Base-by-base conservation (phyloP, 2,113 vertebrate species). In the Seriola rivoliana region DNA sequence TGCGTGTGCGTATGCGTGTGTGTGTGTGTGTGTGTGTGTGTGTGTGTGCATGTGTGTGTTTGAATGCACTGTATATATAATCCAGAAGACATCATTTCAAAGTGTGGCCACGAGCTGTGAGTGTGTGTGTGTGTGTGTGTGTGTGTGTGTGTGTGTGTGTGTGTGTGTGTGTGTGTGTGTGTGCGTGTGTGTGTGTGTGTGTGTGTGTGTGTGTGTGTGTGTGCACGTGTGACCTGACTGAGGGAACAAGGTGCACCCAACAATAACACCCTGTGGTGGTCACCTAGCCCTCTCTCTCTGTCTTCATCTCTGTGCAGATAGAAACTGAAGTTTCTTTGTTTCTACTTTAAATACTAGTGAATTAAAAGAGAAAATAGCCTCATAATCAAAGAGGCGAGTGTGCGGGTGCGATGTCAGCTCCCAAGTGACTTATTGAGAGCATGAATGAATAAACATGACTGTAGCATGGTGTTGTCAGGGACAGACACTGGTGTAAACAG, bases 361-460 rank as follows among this genome's bases (percentile, higher is more conserved):
- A 59, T 46, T 40, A 5, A 34, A 58, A 34, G 21, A 11, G 72
- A 81, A 73, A 81, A 55, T 25, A 46, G 75, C 68, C 78, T 60
- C 7, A 76, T 3, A 59, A 36, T 42, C 58, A 66, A 70, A 77
- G 57, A 52, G 38, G 64, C 0, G 50, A 21, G 16, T 25, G 19
- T 68, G 21, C 29, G 44, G 11, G 38, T 64, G 78, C 65, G 11
- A 36, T n/a, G 74, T 84, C 42, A 81, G 77, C 78, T 78, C 84
- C 81, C 75, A 13, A 46, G 85, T 75, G 79, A 78, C 64, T 77
- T 50, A 21, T 5, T 46, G 25, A 71, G 23, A 55, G 13, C n/a
- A 8, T 55, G 11, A 74, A 82, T 90, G 64, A 86, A 88, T 86
- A 79, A 82, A 80, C 32, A 88, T 85, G 69, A 83, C 52, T 66